Conservation (phyloP, 2,113 vertebrate species). For the Tachysurus vachellii region DNA sequence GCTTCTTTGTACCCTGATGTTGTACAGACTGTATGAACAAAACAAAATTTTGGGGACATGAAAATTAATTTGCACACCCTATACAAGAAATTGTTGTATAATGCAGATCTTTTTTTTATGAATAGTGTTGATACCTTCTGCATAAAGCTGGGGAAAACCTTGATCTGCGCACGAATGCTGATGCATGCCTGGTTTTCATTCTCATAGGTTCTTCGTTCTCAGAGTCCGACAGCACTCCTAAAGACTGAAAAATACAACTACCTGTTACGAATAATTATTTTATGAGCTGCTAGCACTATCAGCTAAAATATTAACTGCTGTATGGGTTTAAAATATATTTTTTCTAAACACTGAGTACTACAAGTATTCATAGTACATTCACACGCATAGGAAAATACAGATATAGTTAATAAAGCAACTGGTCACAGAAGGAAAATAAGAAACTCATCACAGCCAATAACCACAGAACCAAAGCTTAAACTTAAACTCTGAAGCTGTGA, state of each 20-base stretch:
- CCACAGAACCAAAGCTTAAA: neutral
- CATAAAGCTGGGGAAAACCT: slow-evolving; percentile 59
- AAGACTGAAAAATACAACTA: slow-evolving; percentile 37
- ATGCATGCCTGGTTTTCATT: slow-evolving; percentile 80
- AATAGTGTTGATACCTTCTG: slow-evolving; percentile 46
- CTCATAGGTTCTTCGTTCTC: slow-evolving; percentile 92
- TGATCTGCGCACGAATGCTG: slow-evolving; percentile 86
- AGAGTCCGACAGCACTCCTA: slow-evolving; percentile 83
- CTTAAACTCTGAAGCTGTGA: neutral
- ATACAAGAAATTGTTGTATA: neutral
- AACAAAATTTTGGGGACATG: neutral
- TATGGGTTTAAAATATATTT: neutral
- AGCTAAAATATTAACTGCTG: neutral
- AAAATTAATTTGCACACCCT: neutral
- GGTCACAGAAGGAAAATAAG: neutral
- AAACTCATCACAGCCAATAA: neutral
- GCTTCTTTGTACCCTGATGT: slow-evolving; percentile 78
- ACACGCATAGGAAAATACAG: neutral
- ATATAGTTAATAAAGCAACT: neutral
- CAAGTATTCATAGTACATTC: neutral
- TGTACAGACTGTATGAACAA: slow-evolving; percentile 72
- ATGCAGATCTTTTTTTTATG: neutral
- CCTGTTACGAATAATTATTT: neutral
- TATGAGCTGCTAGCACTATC: neutral
- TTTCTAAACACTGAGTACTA: neutral